Percentiles rank a stretch among this genome's conserved stretches.
Conservation (phyloP, 2,113 vertebrate genomes). For the Dromaius novaehollandiae region DNA sequence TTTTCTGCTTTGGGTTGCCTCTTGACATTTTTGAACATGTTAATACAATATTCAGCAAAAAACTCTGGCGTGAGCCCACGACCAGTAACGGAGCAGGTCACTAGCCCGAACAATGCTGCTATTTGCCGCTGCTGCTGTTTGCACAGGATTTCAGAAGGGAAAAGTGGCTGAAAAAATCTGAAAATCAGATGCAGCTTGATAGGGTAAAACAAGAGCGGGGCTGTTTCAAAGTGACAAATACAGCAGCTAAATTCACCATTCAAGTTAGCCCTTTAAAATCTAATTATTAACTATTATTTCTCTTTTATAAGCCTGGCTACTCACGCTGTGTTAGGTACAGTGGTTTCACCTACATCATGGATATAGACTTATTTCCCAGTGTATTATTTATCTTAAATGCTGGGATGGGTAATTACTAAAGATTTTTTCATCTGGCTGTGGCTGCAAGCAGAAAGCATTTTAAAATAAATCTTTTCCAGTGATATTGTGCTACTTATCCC, state of each 20-base stretch:
- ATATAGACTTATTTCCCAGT: background rate
- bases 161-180: background rate
- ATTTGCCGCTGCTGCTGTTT: background rate
- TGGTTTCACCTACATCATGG: background rate
- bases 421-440: background rate
- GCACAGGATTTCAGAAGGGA: background rate
- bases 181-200: background rate
- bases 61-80: background rate
- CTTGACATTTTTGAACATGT: background rate
- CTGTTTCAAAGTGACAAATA: background rate
- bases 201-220: background rate
- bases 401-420: background rate
- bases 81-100: background rate
- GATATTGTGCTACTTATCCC: background rate
- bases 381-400: background rate
- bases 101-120: background rate
- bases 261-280: background rate
- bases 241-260: rapidly evolving
- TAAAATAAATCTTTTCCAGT: background rate
- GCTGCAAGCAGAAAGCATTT: background rate
- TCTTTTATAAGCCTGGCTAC: background rate
- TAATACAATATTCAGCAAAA: background rate
- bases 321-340: background rate
- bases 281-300: background rate
- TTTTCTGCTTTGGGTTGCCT: background rate